A percentile compares a stretch with the other conserved stretches of the same genome.
Evolutionary conservation across 2,113 vertebrate species (phyloP).

Genomic region (Mionectes macconnelli): DNA sequence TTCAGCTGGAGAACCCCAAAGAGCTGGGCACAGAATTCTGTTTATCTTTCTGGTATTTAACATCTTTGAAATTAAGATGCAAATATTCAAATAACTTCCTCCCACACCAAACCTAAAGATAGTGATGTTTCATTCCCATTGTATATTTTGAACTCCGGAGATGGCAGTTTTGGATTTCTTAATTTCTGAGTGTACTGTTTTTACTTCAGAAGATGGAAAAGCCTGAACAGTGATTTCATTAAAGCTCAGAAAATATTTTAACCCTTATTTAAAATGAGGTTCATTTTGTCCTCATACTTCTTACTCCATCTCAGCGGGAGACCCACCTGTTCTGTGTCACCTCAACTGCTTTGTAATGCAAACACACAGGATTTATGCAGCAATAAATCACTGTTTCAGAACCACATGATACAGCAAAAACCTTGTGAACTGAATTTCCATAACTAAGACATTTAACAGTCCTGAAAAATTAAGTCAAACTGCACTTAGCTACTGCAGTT

Average conservation of each 20-base stretch:
- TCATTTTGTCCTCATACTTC: neutral
- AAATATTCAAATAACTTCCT: conserved; percentile 54
- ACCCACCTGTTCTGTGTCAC: neutral
- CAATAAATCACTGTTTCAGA: neutral
- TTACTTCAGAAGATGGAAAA: neutral
- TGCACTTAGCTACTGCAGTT: neutral
- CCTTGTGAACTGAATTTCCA: neutral
- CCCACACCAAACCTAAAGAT: conserved; percentile 52
- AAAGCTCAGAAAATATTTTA: conserved; percentile 16
- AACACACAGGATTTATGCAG: neutral
- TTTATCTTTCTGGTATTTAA: conserved; percentile 31
- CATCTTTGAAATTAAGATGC: conserved; percentile 15
- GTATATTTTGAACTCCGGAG: conserved; percentile 38
- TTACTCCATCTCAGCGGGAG: neutral
- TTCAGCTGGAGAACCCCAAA: conserved; percentile 12
- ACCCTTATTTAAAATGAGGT: neutral
- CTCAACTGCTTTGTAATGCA: neutral
- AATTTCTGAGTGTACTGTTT: conserved; percentile 9
- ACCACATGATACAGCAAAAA: neutral
- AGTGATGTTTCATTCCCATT: conserved; percentile 26
- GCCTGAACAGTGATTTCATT: neutral
- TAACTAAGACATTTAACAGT: neutral
- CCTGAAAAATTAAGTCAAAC: neutral
- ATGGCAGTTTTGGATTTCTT: neutral
- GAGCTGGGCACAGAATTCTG: neutral